A percentile compares a stretch with the other conserved stretches of the same genome.
These are phyloP conservation scores for Hormiphora californensis DNA, from an alignment of 37 sponge, comb jelly and placozoan genomes.

Conservation along the genomic window DNA sequence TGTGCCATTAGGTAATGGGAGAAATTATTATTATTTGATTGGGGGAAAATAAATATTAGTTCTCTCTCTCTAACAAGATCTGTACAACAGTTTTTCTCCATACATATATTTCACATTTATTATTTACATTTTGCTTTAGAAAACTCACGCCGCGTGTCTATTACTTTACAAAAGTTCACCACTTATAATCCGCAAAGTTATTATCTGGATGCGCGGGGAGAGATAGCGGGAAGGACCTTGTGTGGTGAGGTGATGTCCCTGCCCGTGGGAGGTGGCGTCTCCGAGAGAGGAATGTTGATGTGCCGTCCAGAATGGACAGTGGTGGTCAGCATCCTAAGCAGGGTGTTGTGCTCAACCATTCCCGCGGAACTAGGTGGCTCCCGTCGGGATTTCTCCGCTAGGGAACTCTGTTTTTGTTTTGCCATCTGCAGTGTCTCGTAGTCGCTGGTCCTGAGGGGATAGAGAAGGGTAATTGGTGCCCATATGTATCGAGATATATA, in stretches of 20 bases:
- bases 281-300: conserved; percentile 47
- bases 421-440: conserved; percentile 46
- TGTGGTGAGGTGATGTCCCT: neutral
- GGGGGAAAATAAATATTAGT: no score
- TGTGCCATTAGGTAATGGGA: no score
- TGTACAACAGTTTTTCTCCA: neutral
- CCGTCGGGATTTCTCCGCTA: conserved; percentile 6
- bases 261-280: no score
- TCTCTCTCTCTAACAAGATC: no score
- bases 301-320: conserved; percentile 40
- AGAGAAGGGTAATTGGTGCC: no score
- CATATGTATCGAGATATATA: no score
- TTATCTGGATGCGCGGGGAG: neutral
- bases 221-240: conserved; percentile 43
- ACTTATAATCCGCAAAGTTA: no score
- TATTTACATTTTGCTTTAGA: neutral
- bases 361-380: conserved; percentile 3
- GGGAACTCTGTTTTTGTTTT: conserved; percentile 13
- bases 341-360: conserved; percentile 44
- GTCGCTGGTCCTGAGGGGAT: conserved; percentile 50
- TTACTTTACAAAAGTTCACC: neutral
- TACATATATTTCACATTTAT: neutral
- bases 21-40: no score
- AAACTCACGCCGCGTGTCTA: neutral
- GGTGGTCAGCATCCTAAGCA: conserved; percentile 47